phyloP scores from a whole-genome alignment of 2,888 invertebrate species.

The Eupithecia subfuscata region DNA sequence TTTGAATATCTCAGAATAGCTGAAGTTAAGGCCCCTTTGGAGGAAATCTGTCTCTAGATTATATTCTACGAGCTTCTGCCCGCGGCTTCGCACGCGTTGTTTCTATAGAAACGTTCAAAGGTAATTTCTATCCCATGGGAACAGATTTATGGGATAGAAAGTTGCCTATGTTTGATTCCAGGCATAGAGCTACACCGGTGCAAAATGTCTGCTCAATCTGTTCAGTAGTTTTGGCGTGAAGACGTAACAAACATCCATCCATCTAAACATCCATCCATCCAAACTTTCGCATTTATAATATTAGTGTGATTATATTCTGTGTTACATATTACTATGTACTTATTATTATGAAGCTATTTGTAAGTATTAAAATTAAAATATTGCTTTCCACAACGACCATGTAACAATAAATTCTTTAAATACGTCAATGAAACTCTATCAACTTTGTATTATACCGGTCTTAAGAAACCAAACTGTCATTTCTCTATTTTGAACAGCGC shows the following conservation, averaged over 20 bases:
- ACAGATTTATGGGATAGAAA: not conserved
- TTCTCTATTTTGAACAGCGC: constrained; percentile 24
- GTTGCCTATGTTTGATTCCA: not conserved
- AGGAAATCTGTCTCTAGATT: no score
- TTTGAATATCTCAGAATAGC: no score
- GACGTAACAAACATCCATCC: not conserved
- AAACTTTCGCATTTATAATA: no score
- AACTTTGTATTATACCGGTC: not conserved
- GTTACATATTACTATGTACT: no score
- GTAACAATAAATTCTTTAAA: not conserved
- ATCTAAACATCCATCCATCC: no score
- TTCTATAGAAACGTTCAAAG: no score
- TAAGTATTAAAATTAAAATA: not conserved
- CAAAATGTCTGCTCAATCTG: not conserved
- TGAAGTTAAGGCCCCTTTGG: no score
- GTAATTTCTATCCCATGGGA: no score
- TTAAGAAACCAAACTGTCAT: constrained; percentile 9
- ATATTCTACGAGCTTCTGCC: no score
- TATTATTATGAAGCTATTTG: no score
- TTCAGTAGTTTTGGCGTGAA: not conserved
- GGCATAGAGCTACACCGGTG: not conserved
- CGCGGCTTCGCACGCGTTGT: no score
- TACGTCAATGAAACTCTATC: not conserved
- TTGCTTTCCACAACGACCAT: not conserved
- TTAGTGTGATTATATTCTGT: no score